Evolutionary conservation across 2,113 vertebrate species (phyloP), one percentile per base, ranked within the genome.

Genomic region (Oncorhynchus tshawytscha): DNA sequence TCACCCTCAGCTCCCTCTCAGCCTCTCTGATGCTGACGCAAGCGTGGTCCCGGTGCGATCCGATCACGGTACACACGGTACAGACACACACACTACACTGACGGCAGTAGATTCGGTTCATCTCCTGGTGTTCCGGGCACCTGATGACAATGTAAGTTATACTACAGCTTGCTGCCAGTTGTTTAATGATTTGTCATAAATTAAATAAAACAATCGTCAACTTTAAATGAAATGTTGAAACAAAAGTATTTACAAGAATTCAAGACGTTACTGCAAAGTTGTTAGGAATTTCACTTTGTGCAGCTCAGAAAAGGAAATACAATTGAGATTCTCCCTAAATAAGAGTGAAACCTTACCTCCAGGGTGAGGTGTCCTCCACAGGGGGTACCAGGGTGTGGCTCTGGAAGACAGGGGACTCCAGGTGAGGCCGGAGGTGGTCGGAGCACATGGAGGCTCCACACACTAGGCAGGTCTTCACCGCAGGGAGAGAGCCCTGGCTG

Each of bases 391-490:
- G 88, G 1, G 91, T 88, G 82, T 95, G 94, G 78, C 81, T 93
- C 86, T 91, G 89, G 67, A 94, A 94, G 25, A 93, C 91, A 0
- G 90, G 85, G 5, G 87, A 91, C 2, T 94, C 93, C 86, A 93
- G 83, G 78, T 95, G 94, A 1, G 87, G 85, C 7, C 84, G 88
- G 39, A 95, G 90, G 68, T 95, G 94, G 25, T 93, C 87, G 0
- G 76, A 4, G 64, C 94, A 95, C 92, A 95, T 93, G 64, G 94
- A 95, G 7, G 92, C 94, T 7, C 93, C 94, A 1, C 94, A 95
- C 73, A 93, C 89, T 71, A 94, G 89, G 59, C 94, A 95, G 59
- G 94, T 94, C 83, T 93, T 95, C 24, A 94, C 89, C 1, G 94
- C 94, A 0, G 70, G 25, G 76, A 87, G 87, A 72, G n/a, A 82